Base-by-base conservation (phyloP, 2,113 vertebrate species). In the Butorides virescens region DNA sequence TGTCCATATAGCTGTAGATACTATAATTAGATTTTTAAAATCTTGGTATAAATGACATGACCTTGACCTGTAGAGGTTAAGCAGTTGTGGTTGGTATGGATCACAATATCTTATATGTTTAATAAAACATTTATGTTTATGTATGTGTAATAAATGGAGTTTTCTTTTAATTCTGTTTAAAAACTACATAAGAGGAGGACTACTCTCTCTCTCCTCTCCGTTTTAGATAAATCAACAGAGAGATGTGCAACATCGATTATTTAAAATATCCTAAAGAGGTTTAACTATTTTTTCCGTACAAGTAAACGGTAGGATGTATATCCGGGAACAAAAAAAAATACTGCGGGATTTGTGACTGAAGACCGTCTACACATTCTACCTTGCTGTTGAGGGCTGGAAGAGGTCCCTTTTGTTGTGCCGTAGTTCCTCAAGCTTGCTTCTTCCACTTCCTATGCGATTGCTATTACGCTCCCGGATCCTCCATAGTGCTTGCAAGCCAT, bases 1-100 rank as follows among this genome's bases (percentile, higher is more conserved):
- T 52, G 52, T 89, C 75, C 55, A 8, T 86, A 46, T n/a, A 78
- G 59, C 46, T 50, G 11, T 58, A 52, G 70, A 26, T 63, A 59
- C 37, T 62, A 30, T 72, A 86, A 89, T 95, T 87, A 85, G 63
- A 49, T 17, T 39, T 82, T 37, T 82, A 56, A 81, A 50, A 36
- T 84, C 53, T 92, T 95, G 62, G 16, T 91, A 46, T 59, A 85
- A 67, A 65, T 78, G 58, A 82, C 68, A 70, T 72, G 50, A 96
- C 83, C 90, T 96, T 97, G 95, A 78, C 68, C 92, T 95, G 83
- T 75, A 78, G 63, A 75, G 61, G 74, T 75, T 93, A 78, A 91
- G 73, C 18, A 86, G 74, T 32, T 74, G 37, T 79, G 6, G 0
- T 68, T 74, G 49, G 46, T 87, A 26, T 17, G 29, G 29, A 66